A percentile compares a stretch with the other conserved stretches of the same genome.
These are phyloP conservation scores for Patella vulgata DNA, from an alignment of 1,140 invertebrate species.

Conservation along the genomic window DNA sequence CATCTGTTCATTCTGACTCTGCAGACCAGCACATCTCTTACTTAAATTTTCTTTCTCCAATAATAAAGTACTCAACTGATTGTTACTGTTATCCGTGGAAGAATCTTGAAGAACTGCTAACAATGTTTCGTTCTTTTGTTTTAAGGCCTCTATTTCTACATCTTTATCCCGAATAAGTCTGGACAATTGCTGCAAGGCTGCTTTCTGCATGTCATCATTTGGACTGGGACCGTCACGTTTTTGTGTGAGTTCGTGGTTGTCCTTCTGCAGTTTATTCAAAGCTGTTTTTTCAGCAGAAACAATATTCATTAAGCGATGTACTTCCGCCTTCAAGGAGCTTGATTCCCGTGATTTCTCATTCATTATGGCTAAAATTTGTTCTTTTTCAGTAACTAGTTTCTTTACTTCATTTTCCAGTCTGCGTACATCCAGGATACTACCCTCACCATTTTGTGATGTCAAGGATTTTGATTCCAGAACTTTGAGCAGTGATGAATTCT, in stretches of 20 bases:
- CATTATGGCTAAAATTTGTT: conserved; percentile 66
- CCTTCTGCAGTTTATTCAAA: conserved; percentile 62
- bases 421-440: conserved; percentile 47
- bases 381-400: conserved; percentile 57
- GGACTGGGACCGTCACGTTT: conserved; percentile 34
- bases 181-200: conserved; percentile 66
- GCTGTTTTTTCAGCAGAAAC: conserved; percentile 64
- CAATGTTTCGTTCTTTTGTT: conserved; percentile 66
- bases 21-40: conserved; percentile 58
- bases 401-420: conserved; percentile 58
- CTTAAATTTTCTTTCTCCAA: conserved; percentile 63
- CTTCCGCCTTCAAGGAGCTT: conserved; percentile 64
- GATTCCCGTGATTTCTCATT: conserved; percentile 67
- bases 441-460: conserved; percentile 38
- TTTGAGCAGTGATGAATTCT: conserved; percentile 53
- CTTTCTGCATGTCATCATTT: conserved; percentile 63
- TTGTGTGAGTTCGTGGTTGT: conserved; percentile 56
- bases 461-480: conserved; percentile 59
- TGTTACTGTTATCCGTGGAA: conserved; percentile 36
- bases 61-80: conserved; percentile 52
- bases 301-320: conserved; percentile 65
- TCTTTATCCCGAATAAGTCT: conserved; percentile 68
- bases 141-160: conserved; percentile 67
- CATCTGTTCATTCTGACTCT: conserved; percentile 78
- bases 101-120: conserved; percentile 63